These are phyloP conservation scores for Masnerella sp. DNA, from an alignment of 2,888 invertebrate species.

Conservation along the genomic window DNA sequence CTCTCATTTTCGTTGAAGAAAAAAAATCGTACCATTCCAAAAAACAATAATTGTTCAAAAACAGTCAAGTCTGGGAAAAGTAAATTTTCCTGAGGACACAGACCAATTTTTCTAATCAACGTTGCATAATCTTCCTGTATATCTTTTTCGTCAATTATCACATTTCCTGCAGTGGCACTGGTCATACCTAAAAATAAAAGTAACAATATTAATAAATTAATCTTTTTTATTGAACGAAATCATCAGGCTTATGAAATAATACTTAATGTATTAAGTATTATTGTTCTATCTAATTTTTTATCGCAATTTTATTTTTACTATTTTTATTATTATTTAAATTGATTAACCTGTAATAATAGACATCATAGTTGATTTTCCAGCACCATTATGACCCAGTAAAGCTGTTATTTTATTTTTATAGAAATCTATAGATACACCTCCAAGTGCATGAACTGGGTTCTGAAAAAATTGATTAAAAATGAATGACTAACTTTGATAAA, in stretches of 20 bases:
- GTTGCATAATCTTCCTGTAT: constrained; percentile 82
- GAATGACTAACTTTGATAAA: too few species aligned
- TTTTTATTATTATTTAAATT: background rate
- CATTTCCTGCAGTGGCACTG: constrained; percentile 84
- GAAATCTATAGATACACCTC: constrained; percentile 78
- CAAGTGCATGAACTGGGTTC: constrained; percentile 69
- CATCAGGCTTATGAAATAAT: too few species aligned
- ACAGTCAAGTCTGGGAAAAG: constrained; percentile 90
- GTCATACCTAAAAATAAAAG: constrained; percentile 81
- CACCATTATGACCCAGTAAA: constrained; percentile 91
- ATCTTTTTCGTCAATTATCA: constrained; percentile 86
- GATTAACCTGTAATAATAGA: constrained; percentile 89
- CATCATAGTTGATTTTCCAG: constrained; percentile 96
- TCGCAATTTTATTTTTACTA: too few species aligned
- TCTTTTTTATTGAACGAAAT: too few species aligned
- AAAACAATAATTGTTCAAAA: constrained; percentile 89
- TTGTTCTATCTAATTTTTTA: too few species aligned
- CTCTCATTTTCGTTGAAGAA: background rate
- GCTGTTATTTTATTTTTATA: constrained; percentile 94
- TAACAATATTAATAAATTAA: background rate
- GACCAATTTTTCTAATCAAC: constrained; percentile 87
- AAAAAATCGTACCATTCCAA: constrained; percentile 83
- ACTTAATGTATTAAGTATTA: too few species aligned
- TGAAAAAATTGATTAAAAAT: constrained; percentile 33
- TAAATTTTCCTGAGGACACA: constrained; percentile 95